These are phyloP conservation scores for Zelleria hepariella DNA, from an alignment of 2,888 invertebrate genomes.

Conservation along the genomic window DNA sequence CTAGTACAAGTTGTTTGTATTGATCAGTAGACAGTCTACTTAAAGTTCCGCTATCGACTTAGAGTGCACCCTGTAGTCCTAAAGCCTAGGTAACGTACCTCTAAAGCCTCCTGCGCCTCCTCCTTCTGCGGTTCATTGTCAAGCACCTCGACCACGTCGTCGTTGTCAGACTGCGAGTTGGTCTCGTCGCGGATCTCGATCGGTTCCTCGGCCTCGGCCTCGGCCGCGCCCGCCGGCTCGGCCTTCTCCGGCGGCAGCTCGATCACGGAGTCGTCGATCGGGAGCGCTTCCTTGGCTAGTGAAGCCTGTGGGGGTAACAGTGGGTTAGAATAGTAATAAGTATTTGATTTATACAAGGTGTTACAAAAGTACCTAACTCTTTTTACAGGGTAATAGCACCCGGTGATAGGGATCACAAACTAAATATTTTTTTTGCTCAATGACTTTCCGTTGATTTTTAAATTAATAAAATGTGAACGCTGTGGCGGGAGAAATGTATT, in stretches of 20 bases:
- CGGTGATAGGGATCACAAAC: no score
- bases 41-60: background rate
- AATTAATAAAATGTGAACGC: no score
- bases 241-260: conserved; percentile 14
- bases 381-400: no score
- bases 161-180: conserved; percentile 47
- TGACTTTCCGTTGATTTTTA: no score
- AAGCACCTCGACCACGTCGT: conserved; percentile 56
- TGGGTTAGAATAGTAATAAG: no score
- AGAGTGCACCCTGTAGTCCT: background rate
- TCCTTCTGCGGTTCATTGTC: conserved; percentile 10
- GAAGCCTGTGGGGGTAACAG: conserved; percentile 35
- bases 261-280: conserved; percentile 21
- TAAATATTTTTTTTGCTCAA: no score
- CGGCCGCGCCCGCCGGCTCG: no score
- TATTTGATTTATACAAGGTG: no score
- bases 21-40: background rate
- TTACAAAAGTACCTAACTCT: no score
- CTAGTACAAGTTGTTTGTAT: no score
- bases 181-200: conserved; percentile 66
- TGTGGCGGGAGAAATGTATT: no score
- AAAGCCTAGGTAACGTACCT: background rate
- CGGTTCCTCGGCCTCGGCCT: conserved; percentile 26
- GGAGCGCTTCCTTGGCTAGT: conserved; percentile 34
- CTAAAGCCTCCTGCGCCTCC: background rate